Evolutionary conservation across 2,797 vertebrate species (phyloP), one percentile per base, ranked within the genome.

Genomic region (Hybognathus amarus): DNA sequence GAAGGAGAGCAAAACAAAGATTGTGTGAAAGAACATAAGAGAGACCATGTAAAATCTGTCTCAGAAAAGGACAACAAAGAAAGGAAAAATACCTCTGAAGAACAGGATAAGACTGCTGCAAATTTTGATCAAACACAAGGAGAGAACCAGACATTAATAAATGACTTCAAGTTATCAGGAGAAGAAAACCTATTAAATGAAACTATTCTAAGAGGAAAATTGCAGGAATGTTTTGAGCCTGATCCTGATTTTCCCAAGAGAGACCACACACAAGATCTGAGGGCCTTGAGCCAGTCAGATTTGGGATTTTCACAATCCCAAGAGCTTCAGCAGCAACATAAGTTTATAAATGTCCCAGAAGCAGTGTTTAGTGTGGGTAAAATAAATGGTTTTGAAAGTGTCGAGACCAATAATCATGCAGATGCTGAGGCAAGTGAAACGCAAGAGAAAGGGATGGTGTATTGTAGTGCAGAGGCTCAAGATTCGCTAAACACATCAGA

Each of bases 111-210:
- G 36, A 70, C 18, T 77, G 17, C 82, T 78, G 38, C 54, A 77
- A 63, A 83, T 84, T 27, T 69, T 68, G 80, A 63, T 56, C 76
- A 85, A 82, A 71, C 89, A 24, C 80, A 79, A 83, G 80, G 20
- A 76, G 45, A 83, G 76, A 87, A 90, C 85, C 87, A 81, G 77
- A 78, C 86, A 80, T 88, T 90, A 92, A 89, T 86, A 76, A 87
- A 75, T 13, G 83, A 85, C 15, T 79, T 59, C n/a, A 63, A 52
- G n/a, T 83, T 83, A 79, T 82, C 71, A 82, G 87, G 75, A 91
- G 85, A 86, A 78, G 54, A 85, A 85, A 79, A 82, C 20, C 22
- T 24, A 12, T 50, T 69, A 45, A 40, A 80, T 79, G 27, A 69
- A 78, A 67, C 66, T 10, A 33, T 63, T 81, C 30, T 56, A 78